These are phyloP conservation scores for Dasysyrphus albostriatus DNA, from an alignment of 2,888 invertebrate species.

Conservation along the genomic window DNA sequence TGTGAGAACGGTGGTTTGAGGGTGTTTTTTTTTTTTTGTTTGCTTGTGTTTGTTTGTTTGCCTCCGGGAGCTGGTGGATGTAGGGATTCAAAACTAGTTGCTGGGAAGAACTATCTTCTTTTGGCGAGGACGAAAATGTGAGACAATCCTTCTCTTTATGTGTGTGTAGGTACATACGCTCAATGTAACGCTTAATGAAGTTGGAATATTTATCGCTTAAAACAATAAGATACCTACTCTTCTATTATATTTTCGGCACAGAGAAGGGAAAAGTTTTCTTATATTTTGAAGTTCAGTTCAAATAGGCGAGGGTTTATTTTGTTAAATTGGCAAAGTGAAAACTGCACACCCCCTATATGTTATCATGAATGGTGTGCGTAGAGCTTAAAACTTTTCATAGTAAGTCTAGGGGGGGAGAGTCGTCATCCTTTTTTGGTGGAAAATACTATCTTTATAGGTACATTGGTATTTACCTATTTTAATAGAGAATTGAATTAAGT, in stretches of 20 bases:
- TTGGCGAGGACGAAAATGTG: not conserved
- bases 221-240: conserved; percentile 38
- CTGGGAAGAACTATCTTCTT: conserved; percentile 5
- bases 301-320: conserved; percentile 22
- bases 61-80: not conserved
- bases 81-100: conserved; percentile 18
- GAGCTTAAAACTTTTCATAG: conserved; percentile 19
- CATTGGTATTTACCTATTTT: not conserved
- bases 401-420: not conserved
- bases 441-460: not conserved
- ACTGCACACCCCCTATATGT: not conserved
- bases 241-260: not conserved
- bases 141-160: not conserved
- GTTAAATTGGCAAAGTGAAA: conserved; percentile 23
- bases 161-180: conserved; percentile 37
- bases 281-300: conserved; percentile 30
- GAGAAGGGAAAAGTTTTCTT: conserved; percentile 46
- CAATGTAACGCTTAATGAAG: conserved; percentile 58
- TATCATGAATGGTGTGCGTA: not conserved
- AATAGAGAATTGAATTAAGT: conserved; percentile 3
- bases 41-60: not conserved
- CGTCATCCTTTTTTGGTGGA: not conserved
- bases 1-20: not conserved
- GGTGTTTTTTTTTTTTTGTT: not conserved
- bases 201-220: conserved; percentile 50